Evolutionary conservation across 2,888 invertebrate species (phyloP).

Genomic region (Apodemia zela): DNA sequence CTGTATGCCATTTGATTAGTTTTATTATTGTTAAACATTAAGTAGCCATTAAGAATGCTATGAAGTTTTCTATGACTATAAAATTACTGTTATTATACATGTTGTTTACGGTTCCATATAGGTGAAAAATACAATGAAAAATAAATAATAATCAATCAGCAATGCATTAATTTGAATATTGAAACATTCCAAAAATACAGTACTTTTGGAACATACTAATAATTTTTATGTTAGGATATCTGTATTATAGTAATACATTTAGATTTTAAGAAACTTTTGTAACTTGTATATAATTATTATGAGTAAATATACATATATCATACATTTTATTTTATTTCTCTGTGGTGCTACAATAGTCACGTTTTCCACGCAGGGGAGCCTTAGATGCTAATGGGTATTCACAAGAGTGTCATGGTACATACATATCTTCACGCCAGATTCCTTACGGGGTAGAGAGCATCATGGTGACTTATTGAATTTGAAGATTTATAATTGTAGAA

Average conservation of each 20-base stretch:
- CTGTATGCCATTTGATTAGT: slow-evolving; percentile 5
- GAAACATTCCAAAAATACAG: slow-evolving; percentile 1
- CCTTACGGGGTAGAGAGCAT: too few species aligned
- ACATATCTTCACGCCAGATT: too few species aligned
- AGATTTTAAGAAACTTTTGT: slow-evolving; percentile 51
- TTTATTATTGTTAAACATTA: slow-evolving; percentile 10
- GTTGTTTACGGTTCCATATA: not conserved
- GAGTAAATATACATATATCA: slow-evolving; percentile 16
- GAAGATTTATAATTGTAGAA: too few species aligned
- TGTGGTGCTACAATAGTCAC: too few species aligned
- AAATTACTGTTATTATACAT: not conserved
- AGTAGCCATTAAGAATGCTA: not conserved
- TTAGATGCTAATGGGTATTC: too few species aligned
- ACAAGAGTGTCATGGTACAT: too few species aligned
- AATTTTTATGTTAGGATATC: not conserved
- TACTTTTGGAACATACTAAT: not conserved
- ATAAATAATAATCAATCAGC: not conserved
- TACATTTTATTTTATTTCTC: slow-evolving; percentile 8
- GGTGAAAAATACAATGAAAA: not conserved
- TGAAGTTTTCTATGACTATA: slow-evolving; percentile 4
- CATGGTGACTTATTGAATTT: too few species aligned
- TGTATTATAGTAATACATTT: not conserved
- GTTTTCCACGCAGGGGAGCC: too few species aligned
- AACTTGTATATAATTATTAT: slow-evolving; percentile 48
- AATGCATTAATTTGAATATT: not conserved